Percentiles rank a stretch among this genome's conserved stretches.
phyloP scores from a whole-genome alignment of 2,888 invertebrate species.

The Hemithea aestivaria region DNA sequence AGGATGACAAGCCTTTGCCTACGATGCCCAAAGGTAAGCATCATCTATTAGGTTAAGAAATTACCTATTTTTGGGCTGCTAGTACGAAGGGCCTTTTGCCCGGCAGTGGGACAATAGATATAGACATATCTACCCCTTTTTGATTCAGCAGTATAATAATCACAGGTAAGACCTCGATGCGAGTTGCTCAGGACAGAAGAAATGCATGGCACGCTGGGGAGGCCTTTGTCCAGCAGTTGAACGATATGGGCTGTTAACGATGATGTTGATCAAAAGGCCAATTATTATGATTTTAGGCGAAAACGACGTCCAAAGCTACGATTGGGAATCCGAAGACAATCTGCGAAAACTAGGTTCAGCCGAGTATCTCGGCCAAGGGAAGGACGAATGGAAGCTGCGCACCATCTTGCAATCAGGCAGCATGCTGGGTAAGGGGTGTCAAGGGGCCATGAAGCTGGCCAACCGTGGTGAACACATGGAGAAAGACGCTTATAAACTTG shows the following conservation, averaged over 20 bases:
- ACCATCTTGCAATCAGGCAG: slow-evolving; percentile 67
- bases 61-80: no score
- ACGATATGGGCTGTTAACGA: no score
- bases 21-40: slow-evolving; percentile 53
- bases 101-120: no score
- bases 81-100: no score
- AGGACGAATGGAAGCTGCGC: slow-evolving; percentile 61
- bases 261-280: no score
- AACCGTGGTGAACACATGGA: slow-evolving; percentile 47
- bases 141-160: no score
- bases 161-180: no score
- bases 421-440: slow-evolving; percentile 66
- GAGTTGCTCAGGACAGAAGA: no score
- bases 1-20: slow-evolving; percentile 53
- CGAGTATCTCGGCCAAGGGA: slow-evolving; percentile 60
- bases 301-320: slow-evolving; percentile 42
- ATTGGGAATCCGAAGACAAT: slow-evolving; percentile 66
- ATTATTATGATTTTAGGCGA: slow-evolving; percentile 34
- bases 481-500: slow-evolving; percentile 57
- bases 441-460: slow-evolving; percentile 65
- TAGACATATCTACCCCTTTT: no score
- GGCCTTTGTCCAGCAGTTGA: no score
- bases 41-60: background rate
- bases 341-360: slow-evolving; percentile 58
- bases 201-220: no score